Conservation (phyloP, 2,113 vertebrate species). For the Poeciliopsis turrubarensis region DNA sequence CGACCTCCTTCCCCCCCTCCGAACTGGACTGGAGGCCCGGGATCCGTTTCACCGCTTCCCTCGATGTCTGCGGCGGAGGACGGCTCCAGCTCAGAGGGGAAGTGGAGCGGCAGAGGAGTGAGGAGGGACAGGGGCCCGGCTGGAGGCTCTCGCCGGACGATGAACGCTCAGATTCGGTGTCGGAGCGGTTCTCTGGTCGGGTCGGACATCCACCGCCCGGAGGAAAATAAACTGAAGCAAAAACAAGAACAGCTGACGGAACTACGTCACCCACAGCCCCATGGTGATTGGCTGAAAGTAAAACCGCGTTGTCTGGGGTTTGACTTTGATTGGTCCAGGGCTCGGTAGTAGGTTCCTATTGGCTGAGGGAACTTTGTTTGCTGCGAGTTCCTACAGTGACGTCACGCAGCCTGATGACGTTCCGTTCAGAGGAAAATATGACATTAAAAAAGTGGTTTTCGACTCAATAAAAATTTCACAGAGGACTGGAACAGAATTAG, state of each 20-base stretch:
- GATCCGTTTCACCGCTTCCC: conserved; percentile 65
- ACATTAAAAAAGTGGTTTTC: neutral
- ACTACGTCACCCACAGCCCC: conserved; percentile 45
- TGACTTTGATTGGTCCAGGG: conserved; percentile 55
- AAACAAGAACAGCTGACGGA: conserved; percentile 81
- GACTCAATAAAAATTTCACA: too few species aligned
- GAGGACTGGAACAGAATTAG: too few species aligned
- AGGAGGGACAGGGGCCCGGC: too few species aligned
- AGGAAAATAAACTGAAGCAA: conserved; percentile 72
- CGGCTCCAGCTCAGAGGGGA: conserved; percentile 59
- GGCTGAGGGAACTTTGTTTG: neutral
- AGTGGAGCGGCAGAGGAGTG: neutral
- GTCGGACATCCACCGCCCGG: neutral
- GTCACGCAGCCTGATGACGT: too few species aligned
- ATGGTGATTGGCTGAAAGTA: conserved; percentile 39
- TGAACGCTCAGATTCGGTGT: neutral
- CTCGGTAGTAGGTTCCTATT: neutral
- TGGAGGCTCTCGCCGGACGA: neutral
- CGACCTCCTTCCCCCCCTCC: conserved; percentile 73
- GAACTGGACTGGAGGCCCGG: conserved; percentile 77
- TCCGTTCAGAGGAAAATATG: neutral
- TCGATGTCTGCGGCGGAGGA: conserved; percentile 60
- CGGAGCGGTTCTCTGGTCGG: neutral
- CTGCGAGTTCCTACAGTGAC: neutral
- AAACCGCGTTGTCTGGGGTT: neutral